Evolutionary conservation across 2,113 vertebrate species (phyloP).

Genomic region (Thalassoma bifasciatum): DNA sequence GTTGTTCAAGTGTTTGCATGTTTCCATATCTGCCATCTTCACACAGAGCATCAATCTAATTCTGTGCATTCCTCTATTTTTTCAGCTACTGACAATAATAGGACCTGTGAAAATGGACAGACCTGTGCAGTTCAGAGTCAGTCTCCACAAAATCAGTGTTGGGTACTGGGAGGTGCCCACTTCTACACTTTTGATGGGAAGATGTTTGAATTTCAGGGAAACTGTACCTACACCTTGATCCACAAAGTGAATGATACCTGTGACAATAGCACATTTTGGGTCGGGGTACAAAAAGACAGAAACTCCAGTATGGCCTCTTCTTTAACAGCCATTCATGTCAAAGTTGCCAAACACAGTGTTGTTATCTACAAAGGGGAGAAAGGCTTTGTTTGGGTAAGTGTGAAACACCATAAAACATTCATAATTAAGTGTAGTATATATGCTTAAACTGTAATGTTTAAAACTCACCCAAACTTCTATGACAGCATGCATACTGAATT

Average conservation of each 20-base stretch:
- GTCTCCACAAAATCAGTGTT: slow-evolving; percentile 25
- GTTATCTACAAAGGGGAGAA: slow-evolving; percentile 11
- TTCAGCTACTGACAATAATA: not conserved
- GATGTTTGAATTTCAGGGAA: slow-evolving; percentile 65
- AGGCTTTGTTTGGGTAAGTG: slow-evolving; percentile 13
- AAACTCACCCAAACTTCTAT: too few relatives aligned
- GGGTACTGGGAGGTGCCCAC: slow-evolving; percentile 45
- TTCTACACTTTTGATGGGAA: slow-evolving; percentile 65
- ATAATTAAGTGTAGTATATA: not conserved
- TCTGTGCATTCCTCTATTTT: not conserved
- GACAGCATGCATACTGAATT: not conserved
- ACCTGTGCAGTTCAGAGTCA: not conserved
- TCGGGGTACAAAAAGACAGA: slow-evolving; percentile 76
- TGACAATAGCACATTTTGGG: slow-evolving; percentile 57
- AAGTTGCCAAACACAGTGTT: slow-evolving; percentile 7
- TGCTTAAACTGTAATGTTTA: too few relatives aligned
- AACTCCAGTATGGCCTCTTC: not conserved
- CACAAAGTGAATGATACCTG: slow-evolving; percentile 38
- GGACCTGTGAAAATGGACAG: slow-evolving; percentile 8
- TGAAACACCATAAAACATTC: not conserved
- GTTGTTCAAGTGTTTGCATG: not conserved
- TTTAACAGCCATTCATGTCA: slow-evolving; percentile 27
- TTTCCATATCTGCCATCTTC: not conserved
- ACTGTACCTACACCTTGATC: slow-evolving; percentile 62
- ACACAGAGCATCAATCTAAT: not conserved